Evolutionary conservation across 2,797 vertebrate species (phyloP), one percentile per base, ranked within the genome.

Genomic region (Psittacula echo): DNA sequence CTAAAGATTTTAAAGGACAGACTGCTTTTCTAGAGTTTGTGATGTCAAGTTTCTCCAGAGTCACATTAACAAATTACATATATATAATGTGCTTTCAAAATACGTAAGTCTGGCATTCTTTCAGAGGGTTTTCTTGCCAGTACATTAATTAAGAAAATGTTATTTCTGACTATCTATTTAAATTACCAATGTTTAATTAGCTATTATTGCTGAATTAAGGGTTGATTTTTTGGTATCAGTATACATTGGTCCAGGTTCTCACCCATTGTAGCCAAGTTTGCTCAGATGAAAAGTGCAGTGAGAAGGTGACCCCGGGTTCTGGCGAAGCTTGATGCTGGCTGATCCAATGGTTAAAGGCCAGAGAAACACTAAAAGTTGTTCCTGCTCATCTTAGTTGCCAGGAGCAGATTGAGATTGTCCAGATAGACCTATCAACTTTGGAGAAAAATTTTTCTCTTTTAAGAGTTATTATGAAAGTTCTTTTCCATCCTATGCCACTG

Each of bases 181-280:
- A 96, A 89, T 78, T 45, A 75, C 80, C 89, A 44, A 12, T 37
- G 11, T 72, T 82, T 87, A 94, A 89, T 94, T 94, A 93, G 90
- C 68, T 78, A 61, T 95, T 83, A 89, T 64, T 95, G 58, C 79
- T 91, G 84, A 95, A 87, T 95, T 93, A 95, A 42, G 61, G 73
- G 93, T 93, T 94, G 90, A 95, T 97, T 97, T 83, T 73, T 96
- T 61, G 7, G 8, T 91, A 85, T 88, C 56, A 42, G 44, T 53
- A 23, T 44, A 29, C 61, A n/a, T 10, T 56, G 39, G 54, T 65
- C 24, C 62, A 89, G 51, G 13, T 23, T 67, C 7, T 71, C 32
- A 37, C 22, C 19, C 3, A 0, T 3, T 3, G 4, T 23, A 87
- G 72, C 78, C 60, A 94, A 90, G 37, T 77, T 81, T 76, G 23